Evolutionary conservation across 2,888 invertebrate genomes (phyloP).

Genomic region (Caenorhabditis sinica): DNA sequence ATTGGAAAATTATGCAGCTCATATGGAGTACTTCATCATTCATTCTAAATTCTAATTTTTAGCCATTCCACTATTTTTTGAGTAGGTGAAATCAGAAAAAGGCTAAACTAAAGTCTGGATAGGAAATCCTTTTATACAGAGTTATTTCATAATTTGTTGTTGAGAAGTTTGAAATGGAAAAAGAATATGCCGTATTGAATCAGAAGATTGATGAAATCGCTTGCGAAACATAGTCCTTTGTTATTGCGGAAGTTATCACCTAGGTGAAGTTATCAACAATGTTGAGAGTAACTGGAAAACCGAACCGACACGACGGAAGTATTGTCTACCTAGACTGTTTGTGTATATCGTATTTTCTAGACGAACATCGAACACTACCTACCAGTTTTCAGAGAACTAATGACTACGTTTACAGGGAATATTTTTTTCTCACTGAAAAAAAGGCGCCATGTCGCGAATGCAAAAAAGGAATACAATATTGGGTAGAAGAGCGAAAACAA

Average conservation of each 20-base stretch:
- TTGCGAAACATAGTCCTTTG: constrained; percentile 5
- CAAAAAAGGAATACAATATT: constrained; percentile 10
- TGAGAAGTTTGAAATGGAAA: no score
- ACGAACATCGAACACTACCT: constrained; percentile 4
- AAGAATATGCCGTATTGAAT: neutral
- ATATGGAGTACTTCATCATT: neutral
- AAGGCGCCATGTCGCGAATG: constrained; percentile 12
- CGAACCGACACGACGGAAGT: constrained; percentile 13
- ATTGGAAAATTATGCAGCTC: constrained; percentile 12
- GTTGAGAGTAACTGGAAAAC: neutral
- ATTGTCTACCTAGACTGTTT: constrained; percentile 8
- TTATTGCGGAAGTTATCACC: neutral
- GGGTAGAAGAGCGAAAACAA: constrained; percentile 21
- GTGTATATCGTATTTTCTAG: neutral
- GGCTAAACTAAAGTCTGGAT: no score
- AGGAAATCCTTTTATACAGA: no score
- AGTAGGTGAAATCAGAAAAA: no score
- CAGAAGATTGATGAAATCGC: constrained; percentile 3
- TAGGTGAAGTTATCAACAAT: neutral
- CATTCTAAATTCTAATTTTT: neutral
- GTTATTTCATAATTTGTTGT: no score
- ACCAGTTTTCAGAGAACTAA: constrained; percentile 13
- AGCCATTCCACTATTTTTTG: no score
- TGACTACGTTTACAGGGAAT: constrained; percentile 13
- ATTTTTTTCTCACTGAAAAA: constrained; percentile 17